Evolutionary conservation across 2,888 invertebrate species (phyloP).

Genomic region (Sarcophaga rosellei): DNA sequence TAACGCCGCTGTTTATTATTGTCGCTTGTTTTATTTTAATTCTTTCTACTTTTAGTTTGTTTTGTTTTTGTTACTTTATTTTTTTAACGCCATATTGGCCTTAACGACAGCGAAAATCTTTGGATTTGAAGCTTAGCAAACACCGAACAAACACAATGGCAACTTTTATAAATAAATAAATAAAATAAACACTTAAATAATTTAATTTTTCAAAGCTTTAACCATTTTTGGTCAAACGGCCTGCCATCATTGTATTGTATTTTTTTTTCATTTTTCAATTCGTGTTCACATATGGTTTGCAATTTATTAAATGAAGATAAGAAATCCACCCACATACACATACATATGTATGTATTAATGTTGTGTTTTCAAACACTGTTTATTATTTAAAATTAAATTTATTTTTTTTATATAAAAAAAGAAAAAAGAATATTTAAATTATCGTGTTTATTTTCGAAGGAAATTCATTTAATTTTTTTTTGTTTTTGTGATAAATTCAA

Average conservation of each 20-base stretch:
- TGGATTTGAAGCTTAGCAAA: constrained; percentile 39
- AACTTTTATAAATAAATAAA: constrained; percentile 22
- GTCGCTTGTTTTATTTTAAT: constrained; percentile 47
- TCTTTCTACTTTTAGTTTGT: neutral
- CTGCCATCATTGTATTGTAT: constrained; percentile 3
- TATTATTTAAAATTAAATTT: constrained; percentile 1
- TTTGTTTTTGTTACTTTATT: neutral
- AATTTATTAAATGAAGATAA: no score
- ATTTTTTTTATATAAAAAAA: neutral
- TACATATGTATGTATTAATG: no score
- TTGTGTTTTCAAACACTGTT: neutral
- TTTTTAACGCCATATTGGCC: constrained; percentile 65
- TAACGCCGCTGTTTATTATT: constrained; percentile 58
- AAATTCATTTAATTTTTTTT: constrained; percentile 21
- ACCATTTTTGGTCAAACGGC: constrained; percentile 59
- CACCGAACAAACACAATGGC: constrained; percentile 29
- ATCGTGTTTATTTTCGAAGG: constrained; percentile 28
- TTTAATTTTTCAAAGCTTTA: constrained; percentile 47
- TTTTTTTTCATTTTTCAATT: neutral
- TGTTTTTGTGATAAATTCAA: constrained; percentile 48
- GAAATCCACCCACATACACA: no score
- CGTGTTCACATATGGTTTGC: neutral
- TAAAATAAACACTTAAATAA: neutral
- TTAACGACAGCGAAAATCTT: constrained; percentile 45
- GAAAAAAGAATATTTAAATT: constrained; percentile 16